A percentile compares a stretch with the other conserved stretches of the same genome.
These are phyloP conservation scores for Habropoda laboriosa DNA, from an alignment of 1,140 invertebrate species.

Conservation along the genomic window DNA sequence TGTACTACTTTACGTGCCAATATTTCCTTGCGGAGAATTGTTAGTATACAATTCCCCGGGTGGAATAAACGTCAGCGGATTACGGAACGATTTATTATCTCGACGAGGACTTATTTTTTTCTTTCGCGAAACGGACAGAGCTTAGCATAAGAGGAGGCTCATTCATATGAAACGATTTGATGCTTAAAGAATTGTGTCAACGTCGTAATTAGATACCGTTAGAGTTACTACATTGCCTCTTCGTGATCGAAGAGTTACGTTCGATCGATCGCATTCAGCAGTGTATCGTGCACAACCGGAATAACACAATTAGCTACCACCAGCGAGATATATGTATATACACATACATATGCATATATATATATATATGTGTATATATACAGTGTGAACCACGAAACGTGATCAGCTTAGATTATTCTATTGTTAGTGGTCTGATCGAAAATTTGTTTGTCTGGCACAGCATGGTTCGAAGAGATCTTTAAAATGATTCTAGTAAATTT, in stretches of 20 bases:
- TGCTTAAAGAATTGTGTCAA: conserved; percentile 31
- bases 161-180: conserved; percentile 36
- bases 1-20: not conserved
- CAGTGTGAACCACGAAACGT: too few relatives aligned
- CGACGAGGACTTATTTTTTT: not conserved
- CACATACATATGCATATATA: too few relatives aligned
- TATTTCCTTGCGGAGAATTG: not conserved
- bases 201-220: conserved; percentile 44
- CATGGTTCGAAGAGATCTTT: too few relatives aligned
- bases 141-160: conserved; percentile 12
- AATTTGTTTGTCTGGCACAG: too few relatives aligned
- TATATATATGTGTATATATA: too few relatives aligned
- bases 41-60: not conserved
- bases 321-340: not conserved
- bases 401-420: too few relatives aligned
- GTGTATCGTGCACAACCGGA: not conserved
- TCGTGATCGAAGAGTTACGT: conserved; percentile 22
- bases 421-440: too few relatives aligned
- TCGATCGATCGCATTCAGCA: conserved; percentile 35
- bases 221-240: conserved; percentile 13
- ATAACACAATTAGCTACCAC: not conserved
- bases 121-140: too few relatives aligned
- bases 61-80: not conserved
- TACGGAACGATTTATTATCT: not conserved
- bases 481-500: too few relatives aligned